Percentiles rank a stretch among this genome's conserved stretches.
phyloP scores from a whole-genome alignment of 2,113 vertebrate species.

The Eira barbara region DNA sequence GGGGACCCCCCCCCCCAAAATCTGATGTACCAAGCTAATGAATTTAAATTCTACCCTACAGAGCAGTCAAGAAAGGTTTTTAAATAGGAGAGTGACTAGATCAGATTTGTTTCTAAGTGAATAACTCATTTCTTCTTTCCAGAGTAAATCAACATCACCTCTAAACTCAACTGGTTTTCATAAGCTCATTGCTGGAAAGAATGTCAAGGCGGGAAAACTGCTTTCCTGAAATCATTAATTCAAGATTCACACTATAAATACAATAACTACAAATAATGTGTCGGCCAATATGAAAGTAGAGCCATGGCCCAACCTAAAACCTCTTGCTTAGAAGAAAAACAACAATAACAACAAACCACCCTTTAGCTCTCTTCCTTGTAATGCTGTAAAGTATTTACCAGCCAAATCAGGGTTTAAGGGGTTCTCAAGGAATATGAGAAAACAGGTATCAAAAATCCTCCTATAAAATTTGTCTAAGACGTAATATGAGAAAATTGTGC shows the following conservation, averaged over 20 bases:
- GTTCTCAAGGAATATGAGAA: conserved; percentile 31
- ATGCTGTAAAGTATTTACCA: not conserved
- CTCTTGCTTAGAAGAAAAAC: not conserved
- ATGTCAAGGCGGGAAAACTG: not conserved
- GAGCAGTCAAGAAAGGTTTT: not conserved
- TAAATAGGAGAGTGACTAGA: not conserved
- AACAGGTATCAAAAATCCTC: not conserved
- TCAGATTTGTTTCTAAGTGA: not conserved
- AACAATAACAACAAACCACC: not conserved
- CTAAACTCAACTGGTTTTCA: not conserved
- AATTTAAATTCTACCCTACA: not conserved
- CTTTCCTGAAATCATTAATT: not conserved
- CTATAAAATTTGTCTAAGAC: not conserved
- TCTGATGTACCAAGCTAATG: not conserved
- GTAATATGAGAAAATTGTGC: not conserved
- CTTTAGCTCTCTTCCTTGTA: not conserved
- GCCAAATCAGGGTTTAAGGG: not conserved
- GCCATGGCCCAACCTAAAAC: not conserved
- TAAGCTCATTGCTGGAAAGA: not conserved
- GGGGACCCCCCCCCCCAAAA: not conserved
- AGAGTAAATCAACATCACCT: not conserved
- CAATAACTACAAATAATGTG: not conserved
- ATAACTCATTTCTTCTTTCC: conserved; percentile 31
- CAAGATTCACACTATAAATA: not conserved
- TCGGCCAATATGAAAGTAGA: not conserved